Evolutionary conservation across 2,113 vertebrate species (phyloP), one percentile per base, ranked within the genome.

Genomic region (Stegostoma tigrinum): DNA sequence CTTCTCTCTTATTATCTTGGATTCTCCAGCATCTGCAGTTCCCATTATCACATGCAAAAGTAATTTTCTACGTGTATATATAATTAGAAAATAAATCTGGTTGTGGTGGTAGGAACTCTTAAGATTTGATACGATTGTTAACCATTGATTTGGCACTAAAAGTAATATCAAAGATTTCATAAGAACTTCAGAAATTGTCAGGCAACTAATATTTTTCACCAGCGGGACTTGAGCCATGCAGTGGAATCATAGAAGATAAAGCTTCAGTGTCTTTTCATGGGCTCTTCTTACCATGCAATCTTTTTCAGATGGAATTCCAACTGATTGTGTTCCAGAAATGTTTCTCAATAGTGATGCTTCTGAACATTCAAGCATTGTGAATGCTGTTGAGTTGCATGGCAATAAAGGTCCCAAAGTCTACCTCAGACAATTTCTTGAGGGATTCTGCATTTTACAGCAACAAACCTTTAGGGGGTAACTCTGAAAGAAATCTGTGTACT

Each of bases 51-150:
- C 96, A 96, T 96, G 96, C 75, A 95, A 87, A 96, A 96, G 48
- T 48, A 48, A 48, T 48, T 48, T 48, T 48, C 2, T 48, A 48
- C 3, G 3, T 48, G 48, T 48, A 48, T 48, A 38, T 95, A 96
- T 38, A 75, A 23, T 86, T 96, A 95, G 68, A 42, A 96, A 96
- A 94, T 72, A 86, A 89, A 95, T 94, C 70, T 83, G 75, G 91
- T 95, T 96, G 93, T 85, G 96, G 96, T 75, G 96, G 95, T 96
- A 95, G 96, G 95, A 5, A 96, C 42, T 72, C 96, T 93, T 95
- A 96, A 83, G 96, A 97, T 96, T 52, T 96, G 95, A 96, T 96
- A 97, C 96, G 96, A 97, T 96, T 96, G 96, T 96, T 96, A 96
- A 95, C 96, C n/a, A 94, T 96, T 96, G 96, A 96, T 95, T 42